Conservation (phyloP, 2,888 invertebrate species). For the Pachydiplax longipennis region DNA sequence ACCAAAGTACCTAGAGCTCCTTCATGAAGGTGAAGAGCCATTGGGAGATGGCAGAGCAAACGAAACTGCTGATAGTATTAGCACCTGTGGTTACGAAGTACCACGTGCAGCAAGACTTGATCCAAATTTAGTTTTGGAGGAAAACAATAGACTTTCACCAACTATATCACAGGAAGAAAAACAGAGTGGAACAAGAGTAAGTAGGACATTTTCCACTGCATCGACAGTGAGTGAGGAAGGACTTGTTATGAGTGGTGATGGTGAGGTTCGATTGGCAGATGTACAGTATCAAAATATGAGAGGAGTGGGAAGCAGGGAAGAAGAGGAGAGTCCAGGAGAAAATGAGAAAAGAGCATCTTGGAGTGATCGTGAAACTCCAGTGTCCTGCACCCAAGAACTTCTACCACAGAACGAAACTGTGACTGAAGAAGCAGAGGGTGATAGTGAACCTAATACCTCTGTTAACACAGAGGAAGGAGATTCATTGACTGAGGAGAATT, state of each 20-base stretch:
- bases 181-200: background rate
- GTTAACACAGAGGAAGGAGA: background rate
- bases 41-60: constrained; percentile 59
- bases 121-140: background rate
- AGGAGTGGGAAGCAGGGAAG: background rate
- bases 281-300: constrained; percentile 29
- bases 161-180: background rate
- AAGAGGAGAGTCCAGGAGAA: background rate
- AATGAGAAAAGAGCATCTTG: background rate
- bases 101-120: constrained; percentile 60
- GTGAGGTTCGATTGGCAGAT: background rate
- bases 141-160: background rate
- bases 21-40: constrained; percentile 66
- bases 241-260: background rate
- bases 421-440: background rate
- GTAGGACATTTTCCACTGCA: constrained; percentile 54
- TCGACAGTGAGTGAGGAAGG: constrained; percentile 50
- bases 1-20: constrained; percentile 73
- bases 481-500: background rate
- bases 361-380: constrained; percentile 16
- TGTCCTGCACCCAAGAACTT: constrained; percentile 25
- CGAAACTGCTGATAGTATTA: constrained; percentile 55
- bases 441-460: background rate
- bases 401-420: background rate
- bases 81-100: constrained; percentile 67